phyloP scores from a whole-genome alignment of 1,140 invertebrate species.

The Ceratina australensis region DNA sequence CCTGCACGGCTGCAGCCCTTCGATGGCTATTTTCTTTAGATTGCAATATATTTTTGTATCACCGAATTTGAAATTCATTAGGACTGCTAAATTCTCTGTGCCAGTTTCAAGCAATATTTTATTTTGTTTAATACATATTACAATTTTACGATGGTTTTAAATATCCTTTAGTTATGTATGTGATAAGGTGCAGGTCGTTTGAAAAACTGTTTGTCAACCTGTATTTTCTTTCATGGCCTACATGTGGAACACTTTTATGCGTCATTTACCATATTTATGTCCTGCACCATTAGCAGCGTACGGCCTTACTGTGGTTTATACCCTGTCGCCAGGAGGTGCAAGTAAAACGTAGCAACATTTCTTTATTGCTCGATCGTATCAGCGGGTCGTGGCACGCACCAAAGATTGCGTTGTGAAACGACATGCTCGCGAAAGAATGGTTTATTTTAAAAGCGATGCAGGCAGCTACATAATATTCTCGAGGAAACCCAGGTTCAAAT shows the following conservation, averaged over 20 bases:
- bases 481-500: neutral
- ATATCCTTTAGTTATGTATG: neutral
- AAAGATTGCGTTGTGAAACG: conserved; percentile 18
- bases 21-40: too few relatives aligned
- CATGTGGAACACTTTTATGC: conserved; percentile 47
- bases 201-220: neutral
- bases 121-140: too few relatives aligned
- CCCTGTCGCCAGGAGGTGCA: neutral
- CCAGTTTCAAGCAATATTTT: too few relatives aligned
- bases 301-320: conserved; percentile 13
- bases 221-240: conserved; percentile 36
- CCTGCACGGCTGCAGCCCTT: conserved; percentile 12
- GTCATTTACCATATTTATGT: conserved; percentile 34
- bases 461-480: neutral
- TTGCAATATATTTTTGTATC: too few relatives aligned
- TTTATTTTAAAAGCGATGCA: neutral
- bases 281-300: conserved; percentile 4
- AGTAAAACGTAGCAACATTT: conserved; percentile 42
- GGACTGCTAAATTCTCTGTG: too few relatives aligned
- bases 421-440: neutral
- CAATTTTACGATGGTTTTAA: neutral
- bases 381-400: conserved; percentile 8
- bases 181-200: neutral
- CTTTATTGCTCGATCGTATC: conserved; percentile 43
- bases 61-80: too few relatives aligned